A percentile compares a stretch with the other conserved stretches of the same genome.
Evolutionary conservation across 2,113 vertebrate species (phyloP).

Genomic region (Hippocampus barbouri): DNA sequence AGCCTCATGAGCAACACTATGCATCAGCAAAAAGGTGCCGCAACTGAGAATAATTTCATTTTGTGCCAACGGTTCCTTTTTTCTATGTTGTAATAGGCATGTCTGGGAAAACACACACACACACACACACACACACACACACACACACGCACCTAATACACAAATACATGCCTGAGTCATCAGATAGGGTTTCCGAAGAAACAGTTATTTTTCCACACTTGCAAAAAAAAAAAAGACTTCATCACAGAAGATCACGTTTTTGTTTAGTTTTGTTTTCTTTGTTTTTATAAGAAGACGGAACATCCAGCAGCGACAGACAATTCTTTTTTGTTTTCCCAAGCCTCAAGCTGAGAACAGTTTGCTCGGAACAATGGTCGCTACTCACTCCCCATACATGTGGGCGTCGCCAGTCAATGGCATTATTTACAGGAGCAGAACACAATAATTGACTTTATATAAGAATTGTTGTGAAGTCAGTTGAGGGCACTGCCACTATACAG

Average conservation of each 20-base stretch:
- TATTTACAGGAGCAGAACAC: neutral
- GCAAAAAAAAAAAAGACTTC: conserved; percentile 1
- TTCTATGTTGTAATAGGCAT: conserved; percentile 29
- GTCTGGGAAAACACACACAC: conserved; percentile 42
- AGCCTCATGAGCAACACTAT: too few species aligned
- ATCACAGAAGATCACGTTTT: neutral
- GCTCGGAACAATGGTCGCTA: conserved; percentile 17
- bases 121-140: conserved; percentile 37
- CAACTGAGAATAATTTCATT: conserved; percentile 16
- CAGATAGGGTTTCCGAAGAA: conserved; percentile 36
- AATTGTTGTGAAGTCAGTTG: neutral
- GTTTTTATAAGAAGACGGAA: conserved; percentile 2
- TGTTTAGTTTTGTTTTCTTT: neutral
- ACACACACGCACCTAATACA: conserved; percentile 24
- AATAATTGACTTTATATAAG: neutral
- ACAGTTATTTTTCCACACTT: conserved; percentile 4
- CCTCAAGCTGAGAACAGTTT: conserved; percentile 1
- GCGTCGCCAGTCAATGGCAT: conserved; percentile 6
- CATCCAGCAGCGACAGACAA: neutral
- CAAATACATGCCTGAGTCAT: conserved; percentile 31
- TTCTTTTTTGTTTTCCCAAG: neutral
- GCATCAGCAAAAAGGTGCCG: neutral
- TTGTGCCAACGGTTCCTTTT: conserved; percentile 19
- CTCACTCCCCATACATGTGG: conserved; percentile 11
- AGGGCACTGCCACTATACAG: too few species aligned